A percentile compares a stretch with the other conserved stretches of the same genome.
These are phyloP conservation scores for Oryctes rhinoceros DNA, from an alignment of 1,140 invertebrate species.

Conservation along the genomic window DNA sequence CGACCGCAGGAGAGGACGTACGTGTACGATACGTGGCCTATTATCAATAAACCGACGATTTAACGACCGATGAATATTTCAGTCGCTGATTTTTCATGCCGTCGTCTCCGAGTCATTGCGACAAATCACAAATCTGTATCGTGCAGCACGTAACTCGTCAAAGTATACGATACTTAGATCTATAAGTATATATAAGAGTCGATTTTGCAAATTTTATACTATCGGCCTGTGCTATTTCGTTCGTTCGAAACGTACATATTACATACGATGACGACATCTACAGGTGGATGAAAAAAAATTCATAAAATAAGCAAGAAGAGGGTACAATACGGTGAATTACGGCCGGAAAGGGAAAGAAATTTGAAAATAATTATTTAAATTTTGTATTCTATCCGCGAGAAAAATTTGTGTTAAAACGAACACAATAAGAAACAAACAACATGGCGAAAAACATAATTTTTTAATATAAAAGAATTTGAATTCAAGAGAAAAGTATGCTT, in stretches of 20 bases:
- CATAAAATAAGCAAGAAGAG: too few species aligned
- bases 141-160: neutral
- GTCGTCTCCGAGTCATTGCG: neutral
- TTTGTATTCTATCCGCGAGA: neutral
- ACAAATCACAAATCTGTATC: neutral
- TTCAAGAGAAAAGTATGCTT: too few species aligned
- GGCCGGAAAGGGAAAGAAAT: too few species aligned
- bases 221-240: too few species aligned
- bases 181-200: neutral
- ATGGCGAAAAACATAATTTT: too few species aligned
- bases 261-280: neutral
- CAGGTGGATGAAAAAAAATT: neutral
- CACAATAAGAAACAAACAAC: too few species aligned
- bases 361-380: too few species aligned
- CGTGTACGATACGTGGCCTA: constrained; percentile 30
- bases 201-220: constrained; percentile 10
- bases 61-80: constrained; percentile 25
- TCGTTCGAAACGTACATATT: neutral
- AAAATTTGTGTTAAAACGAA: too few species aligned
- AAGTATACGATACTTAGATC: neutral
- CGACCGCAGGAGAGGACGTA: constrained; percentile 13
- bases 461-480: too few species aligned
- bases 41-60: constrained; percentile 30
- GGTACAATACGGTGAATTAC: too few species aligned
- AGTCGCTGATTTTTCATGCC: neutral